Conservation (phyloP, 2,113 vertebrate species). For the Ammospiza caudacuta region DNA sequence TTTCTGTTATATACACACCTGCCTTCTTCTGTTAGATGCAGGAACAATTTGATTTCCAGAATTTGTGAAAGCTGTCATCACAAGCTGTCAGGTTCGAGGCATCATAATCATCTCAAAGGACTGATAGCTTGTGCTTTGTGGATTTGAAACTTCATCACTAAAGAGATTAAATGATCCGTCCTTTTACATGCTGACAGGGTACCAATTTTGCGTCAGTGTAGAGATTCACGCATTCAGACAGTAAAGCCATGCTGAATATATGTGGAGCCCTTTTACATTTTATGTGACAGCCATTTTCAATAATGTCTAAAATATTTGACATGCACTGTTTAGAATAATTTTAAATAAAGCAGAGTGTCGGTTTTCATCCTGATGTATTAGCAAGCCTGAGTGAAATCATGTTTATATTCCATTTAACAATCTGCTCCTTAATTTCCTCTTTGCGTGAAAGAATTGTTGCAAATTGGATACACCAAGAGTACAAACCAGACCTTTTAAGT, state of each 20-base stretch:
- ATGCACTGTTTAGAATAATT: slow-evolving; percentile 68
- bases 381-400: slow-evolving; percentile 35
- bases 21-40: slow-evolving; percentile 47
- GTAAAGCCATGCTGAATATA: slow-evolving; percentile 39
- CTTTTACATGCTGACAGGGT: slow-evolving; percentile 73
- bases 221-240: slow-evolving; percentile 63
- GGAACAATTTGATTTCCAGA: slow-evolving; percentile 61
- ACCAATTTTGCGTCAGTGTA: slow-evolving; percentile 72
- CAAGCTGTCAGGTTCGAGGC: slow-evolving; percentile 61
- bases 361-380: slow-evolving; percentile 35
- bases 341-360: slow-evolving; percentile 28
- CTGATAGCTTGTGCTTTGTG: slow-evolving; percentile 66
- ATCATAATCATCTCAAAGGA: slow-evolving; percentile 72
- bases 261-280: slow-evolving; percentile 38
- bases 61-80: slow-evolving; percentile 66
- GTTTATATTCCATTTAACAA: slow-evolving; percentile 51
- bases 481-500: slow-evolving; percentile 1
- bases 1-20: slow-evolving; percentile 57
- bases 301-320: slow-evolving; percentile 67
- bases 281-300: slow-evolving; percentile 60
- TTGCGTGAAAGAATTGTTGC: slow-evolving; percentile 36
- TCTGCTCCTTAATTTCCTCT: slow-evolving; percentile 37
- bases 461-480: not conserved
- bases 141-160: slow-evolving; percentile 72
- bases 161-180: slow-evolving; percentile 73